phyloP scores from a whole-genome alignment of 2,797 vertebrate species.

The Neosalanx taihuensis region DNA sequence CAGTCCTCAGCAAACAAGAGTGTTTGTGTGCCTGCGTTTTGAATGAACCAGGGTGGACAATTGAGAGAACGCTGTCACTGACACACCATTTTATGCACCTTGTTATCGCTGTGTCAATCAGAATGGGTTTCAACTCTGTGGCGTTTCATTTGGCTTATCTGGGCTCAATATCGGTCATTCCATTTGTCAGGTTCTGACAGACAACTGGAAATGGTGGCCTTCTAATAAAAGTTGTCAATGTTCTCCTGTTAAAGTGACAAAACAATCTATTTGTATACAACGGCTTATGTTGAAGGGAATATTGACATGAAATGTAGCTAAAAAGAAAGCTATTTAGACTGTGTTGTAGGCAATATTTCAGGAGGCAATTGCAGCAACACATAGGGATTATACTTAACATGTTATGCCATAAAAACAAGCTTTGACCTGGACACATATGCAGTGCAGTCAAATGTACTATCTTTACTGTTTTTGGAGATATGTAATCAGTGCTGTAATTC shows the following conservation, averaged over 20 bases:
- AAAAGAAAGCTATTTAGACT: background rate
- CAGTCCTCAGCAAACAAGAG: background rate
- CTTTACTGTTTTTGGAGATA: background rate
- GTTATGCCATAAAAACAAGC: background rate
- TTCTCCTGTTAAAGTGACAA: background rate
- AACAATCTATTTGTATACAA: background rate
- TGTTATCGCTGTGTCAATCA: background rate
- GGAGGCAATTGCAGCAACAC: background rate
- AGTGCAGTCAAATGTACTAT: background rate
- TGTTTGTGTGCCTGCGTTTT: background rate
- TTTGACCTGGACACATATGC: background rate
- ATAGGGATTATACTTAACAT: no score
- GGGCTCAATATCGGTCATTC: slow-evolving; percentile 6
- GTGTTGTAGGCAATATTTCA: background rate
- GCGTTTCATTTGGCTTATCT: slow-evolving; percentile 7
- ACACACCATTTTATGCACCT: background rate
- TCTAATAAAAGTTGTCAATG: background rate
- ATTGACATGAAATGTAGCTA: background rate
- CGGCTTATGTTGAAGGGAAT: background rate
- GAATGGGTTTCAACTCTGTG: slow-evolving; percentile 3
- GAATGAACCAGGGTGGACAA: background rate
- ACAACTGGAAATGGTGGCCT: background rate
- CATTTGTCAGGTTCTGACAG: slow-evolving; percentile 9
- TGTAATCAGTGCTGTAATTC: background rate
- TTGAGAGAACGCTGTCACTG: background rate